Evolutionary conservation across 2,797 vertebrate species (phyloP), one percentile per base, ranked within the genome.

Genomic region (Sebastes nivosus): DNA sequence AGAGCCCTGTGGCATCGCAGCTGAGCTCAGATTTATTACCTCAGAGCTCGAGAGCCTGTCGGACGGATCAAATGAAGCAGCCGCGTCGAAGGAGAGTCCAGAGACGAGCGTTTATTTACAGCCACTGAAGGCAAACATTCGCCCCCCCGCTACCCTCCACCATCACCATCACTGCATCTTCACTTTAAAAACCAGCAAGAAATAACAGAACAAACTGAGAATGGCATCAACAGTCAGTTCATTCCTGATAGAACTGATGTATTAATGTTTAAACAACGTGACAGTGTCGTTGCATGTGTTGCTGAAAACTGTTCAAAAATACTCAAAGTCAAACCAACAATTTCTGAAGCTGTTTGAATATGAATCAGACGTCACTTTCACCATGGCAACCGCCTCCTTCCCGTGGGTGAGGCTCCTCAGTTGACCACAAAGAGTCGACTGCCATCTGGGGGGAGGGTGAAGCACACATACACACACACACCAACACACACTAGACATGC

Each of bases 341-440:
- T 46, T 18, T 67, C 10, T 59, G 42, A 46, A 72, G 67, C 36
- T 36, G 20, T 36, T 57, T 12, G n/a, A 30, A 22, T 60, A 38
- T 22, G 29, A 77, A 42, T 50, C 6, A 71, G 59, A 83, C 32
- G 25, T 81, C 75, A 64, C 59, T 6, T 66, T 90, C 63, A 1
- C 87, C 84, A 88, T 82, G 82, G 82, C 79, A 89, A 90, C 91
- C 30, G 68, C 66, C 76, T 89, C 81, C 76, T 81, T 77, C 63
- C 71, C 11, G 36, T 76, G 16, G 14, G 30, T 3, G 77, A 84
- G 75, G 73, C 61, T 74, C 68, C 60, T 75, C 50, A 32, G 69
- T 22, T 87, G 74, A 87, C 75, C 83, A 52, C 68, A 70, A 77
- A 75, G 76, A 76, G 76, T 60, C 63, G 8, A 50, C 58, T 24